Conservation (phyloP, 2,797 vertebrate genomes). For the Kryptopterus vitreolus region DNA sequence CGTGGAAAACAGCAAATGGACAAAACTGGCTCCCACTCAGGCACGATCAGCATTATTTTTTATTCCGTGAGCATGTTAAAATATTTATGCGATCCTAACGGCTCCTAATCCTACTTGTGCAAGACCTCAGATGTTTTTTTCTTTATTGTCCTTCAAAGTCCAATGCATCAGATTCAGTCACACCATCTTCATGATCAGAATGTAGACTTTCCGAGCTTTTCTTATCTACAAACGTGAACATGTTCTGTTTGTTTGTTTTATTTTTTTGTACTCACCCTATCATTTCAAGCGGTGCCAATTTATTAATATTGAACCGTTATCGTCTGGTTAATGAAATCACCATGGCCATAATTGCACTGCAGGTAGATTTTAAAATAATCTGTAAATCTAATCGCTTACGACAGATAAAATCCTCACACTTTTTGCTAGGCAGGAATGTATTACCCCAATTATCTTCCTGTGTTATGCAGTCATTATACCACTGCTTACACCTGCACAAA, state of each 20-base stretch:
- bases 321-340: neutral
- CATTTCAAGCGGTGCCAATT: neutral
- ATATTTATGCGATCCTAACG: neutral
- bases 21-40: neutral
- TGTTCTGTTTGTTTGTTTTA: too few species aligned
- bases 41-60: neutral
- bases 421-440: neutral
- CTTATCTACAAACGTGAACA: neutral
- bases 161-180: neutral
- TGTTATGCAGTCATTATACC: neutral
- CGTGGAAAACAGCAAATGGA: conserved; percentile 1
- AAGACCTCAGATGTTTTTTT: neutral
- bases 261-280: neutral
- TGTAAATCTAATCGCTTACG: neutral
- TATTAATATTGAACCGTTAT: neutral
- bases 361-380: neutral
- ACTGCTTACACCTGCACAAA: neutral
- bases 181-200: neutral
- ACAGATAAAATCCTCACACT: neutral
- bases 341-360: neutral
- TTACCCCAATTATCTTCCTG: neutral
- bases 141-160: neutral
- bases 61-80: neutral
- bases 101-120: neutral
- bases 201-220: neutral